Evolutionary conservation across 2,113 vertebrate genomes (phyloP).

Genomic region (Actenoides hombroni): DNA sequence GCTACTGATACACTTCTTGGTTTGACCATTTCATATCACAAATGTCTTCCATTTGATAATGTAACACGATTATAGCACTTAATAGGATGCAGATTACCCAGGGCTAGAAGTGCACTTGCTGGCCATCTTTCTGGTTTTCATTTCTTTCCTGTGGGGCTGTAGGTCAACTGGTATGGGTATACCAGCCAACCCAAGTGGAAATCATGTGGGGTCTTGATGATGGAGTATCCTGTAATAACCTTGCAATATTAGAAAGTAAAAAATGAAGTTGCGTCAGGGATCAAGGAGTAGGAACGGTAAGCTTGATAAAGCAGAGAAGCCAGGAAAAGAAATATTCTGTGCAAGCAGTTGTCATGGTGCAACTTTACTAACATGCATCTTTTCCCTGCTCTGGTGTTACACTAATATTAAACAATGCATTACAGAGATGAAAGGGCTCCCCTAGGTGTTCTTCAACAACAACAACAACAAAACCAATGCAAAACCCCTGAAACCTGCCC

Average conservation of each 20-base stretch:
- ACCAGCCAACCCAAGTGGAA: too few species aligned
- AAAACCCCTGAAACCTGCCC: accelerated
- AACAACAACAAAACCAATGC: neutral
- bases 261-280: neutral
- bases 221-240: neutral
- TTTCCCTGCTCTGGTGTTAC: neutral
- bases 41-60: neutral
- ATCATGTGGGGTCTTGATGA: neutral
- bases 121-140: neutral
- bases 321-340: neutral
- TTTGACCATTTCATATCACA: neutral
- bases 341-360: neutral
- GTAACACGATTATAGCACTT: neutral
- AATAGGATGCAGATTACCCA: neutral
- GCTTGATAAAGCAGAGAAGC: neutral
- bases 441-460: neutral
- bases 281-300: neutral
- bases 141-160: neutral
- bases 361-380: neutral
- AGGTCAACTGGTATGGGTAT: neutral
- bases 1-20: neutral
- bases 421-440: neutral
- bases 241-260: neutral
- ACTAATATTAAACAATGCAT: neutral
- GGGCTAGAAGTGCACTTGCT: neutral